These are phyloP conservation scores for Parnassius smintheus DNA, from an alignment of 2,888 invertebrate species.

Conservation along the genomic window DNA sequence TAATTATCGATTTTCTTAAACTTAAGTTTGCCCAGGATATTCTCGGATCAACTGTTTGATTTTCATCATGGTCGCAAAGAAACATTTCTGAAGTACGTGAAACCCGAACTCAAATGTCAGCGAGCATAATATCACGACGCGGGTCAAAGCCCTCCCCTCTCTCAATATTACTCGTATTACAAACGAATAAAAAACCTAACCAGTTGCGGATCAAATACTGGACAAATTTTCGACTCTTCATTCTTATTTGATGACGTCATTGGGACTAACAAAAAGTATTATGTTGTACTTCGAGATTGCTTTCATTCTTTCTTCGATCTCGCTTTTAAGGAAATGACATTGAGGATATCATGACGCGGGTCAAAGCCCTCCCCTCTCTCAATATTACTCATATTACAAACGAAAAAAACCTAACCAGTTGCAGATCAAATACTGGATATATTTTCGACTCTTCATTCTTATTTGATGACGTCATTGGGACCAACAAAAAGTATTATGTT, in stretches of 20 bases:
- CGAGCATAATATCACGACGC: constrained; percentile 13
- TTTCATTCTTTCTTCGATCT: too few species aligned
- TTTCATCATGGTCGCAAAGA: constrained; percentile 3
- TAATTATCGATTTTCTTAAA: not conserved
- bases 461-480: constrained; percentile 13
- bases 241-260: constrained; percentile 20
- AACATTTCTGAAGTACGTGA: constrained; percentile 16
- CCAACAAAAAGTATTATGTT: not conserved
- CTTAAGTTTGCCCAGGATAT: not conserved
- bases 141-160: constrained; percentile 26
- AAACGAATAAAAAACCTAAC: constrained; percentile 29
- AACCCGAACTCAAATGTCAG: constrained; percentile 21
- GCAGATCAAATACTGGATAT: constrained; percentile 21
- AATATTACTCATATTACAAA: constrained; percentile 30
- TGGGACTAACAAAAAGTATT: not conserved
- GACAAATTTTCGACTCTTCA: constrained; percentile 15
- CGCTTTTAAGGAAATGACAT: too few species aligned
- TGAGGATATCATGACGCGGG: constrained; percentile 18
- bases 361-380: constrained; percentile 23
- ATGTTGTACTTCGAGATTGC: too few species aligned
- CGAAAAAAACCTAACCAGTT: constrained; percentile 27
- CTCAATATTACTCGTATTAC: constrained; percentile 29
- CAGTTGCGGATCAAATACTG: constrained; percentile 19
- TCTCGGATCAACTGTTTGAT: not conserved
- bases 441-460: constrained; percentile 13